These are phyloP conservation scores for Phataginus tetradactyla DNA, from an alignment of 2,797 vertebrate genomes.

Conservation along the genomic window DNA sequence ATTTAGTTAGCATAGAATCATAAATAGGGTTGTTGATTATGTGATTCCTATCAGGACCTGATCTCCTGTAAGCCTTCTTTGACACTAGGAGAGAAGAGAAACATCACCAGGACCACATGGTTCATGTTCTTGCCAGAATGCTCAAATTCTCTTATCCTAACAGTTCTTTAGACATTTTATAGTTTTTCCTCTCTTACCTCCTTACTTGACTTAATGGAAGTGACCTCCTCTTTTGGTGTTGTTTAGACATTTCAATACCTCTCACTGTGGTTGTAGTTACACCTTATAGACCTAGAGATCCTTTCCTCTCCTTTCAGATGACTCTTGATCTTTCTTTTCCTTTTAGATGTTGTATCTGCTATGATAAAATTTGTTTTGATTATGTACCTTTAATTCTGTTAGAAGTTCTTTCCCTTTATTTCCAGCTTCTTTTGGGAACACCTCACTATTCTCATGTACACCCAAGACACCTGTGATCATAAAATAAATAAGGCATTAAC, in stretches of 20 bases:
- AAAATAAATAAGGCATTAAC: not conserved
- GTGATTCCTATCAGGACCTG: not conserved
- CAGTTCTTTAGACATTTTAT: not conserved
- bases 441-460: not conserved
- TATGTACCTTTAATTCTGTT: conserved; percentile 22
- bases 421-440: not conserved
- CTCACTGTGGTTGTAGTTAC: not conserved
- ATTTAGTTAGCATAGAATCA: not conserved
- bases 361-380: conserved; percentile 3
- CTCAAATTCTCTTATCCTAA: not conserved
- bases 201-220: not conserved
- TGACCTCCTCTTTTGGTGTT: not conserved
- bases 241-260: not conserved
- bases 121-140: not conserved
- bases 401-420: conserved; percentile 20
- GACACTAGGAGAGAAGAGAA: not conserved
- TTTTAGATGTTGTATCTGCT: conserved; percentile 7
- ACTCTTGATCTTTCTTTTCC: not conserved
- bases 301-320: not conserved
- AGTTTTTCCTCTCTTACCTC: not conserved
- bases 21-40: not conserved
- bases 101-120: not conserved
- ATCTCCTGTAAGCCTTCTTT: not conserved
- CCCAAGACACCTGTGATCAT: not conserved
- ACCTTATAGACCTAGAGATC: not conserved